These are phyloP conservation scores for Gorsachius goisagi DNA, from an alignment of 2,113 vertebrate genomes.

Conservation along the genomic window DNA sequence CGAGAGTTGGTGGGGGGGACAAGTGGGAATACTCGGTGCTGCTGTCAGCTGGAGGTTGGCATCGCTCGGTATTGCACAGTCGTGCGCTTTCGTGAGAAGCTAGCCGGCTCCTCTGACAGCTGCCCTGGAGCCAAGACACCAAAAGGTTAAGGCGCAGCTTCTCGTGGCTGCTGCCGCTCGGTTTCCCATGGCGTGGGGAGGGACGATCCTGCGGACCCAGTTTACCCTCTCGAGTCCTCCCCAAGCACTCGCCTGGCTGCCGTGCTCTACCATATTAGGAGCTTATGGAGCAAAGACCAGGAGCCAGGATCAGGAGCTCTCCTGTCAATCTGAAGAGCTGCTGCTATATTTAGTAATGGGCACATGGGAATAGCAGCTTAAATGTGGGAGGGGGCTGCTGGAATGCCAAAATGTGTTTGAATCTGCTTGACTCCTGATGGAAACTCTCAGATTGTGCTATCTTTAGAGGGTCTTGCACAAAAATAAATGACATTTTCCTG, in stretches of 20 bases:
- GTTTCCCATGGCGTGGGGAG: constrained; percentile 16
- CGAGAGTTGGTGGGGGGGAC: not conserved
- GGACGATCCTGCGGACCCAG: not conserved
- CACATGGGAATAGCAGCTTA: constrained; percentile 65
- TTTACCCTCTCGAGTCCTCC: not conserved
- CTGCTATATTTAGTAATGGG: constrained; percentile 73
- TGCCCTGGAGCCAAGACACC: not conserved
- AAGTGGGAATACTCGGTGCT: not conserved
- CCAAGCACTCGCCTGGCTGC: not conserved
- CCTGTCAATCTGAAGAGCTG: constrained; percentile 49
- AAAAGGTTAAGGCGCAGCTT: constrained; percentile 18
- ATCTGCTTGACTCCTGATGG: not conserved
- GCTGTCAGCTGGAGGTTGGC: not conserved
- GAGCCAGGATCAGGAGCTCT: constrained; percentile 47
- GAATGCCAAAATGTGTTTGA: constrained; percentile 26
- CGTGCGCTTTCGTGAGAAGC: not conserved
- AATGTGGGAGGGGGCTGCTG: constrained; percentile 57
- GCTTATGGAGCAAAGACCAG: constrained; percentile 46
- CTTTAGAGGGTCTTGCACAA: not conserved
- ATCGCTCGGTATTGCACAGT: not conserved
- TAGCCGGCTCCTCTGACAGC: not conserved
- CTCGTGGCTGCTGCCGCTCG: not conserved
- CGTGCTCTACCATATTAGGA: constrained; percentile 74
- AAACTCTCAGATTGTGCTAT: not conserved
- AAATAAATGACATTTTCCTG: constrained; percentile 3